Base-by-base conservation (phyloP, 1,140 invertebrate species). In the Microplitis mediator region DNA sequence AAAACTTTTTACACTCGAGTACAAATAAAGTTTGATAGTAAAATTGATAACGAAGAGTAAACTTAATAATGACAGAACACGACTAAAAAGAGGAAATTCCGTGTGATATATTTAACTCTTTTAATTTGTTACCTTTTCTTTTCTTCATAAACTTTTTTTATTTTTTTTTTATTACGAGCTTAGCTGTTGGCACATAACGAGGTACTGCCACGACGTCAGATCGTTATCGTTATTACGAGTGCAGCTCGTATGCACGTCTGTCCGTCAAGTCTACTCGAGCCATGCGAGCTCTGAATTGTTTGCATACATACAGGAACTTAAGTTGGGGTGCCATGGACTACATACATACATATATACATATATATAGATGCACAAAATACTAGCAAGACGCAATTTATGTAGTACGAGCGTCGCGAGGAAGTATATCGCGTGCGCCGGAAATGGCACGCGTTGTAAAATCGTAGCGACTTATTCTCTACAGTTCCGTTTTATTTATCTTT, bases 161-260 rank as follows among this genome's bases (percentile, higher is more conserved):
- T 23, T 23, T 23, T 36, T 36, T 11, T 31, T 50, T 70, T 60
- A 50, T 63, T 63, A 51, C 69, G 69, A 58, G 23, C 23, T 23
- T 23, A 60, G 62, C 52, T 72, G 64, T 74, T 74, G 71, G 58
- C 72, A 62, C 52, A 73, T 76, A 78, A 78, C 74, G 67, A 79
- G 73, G 72, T 62, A 36, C 75, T 72, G 73, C 71, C 56, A 75
- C 70, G 64, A 54, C 69, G 65, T 65, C 63, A 69, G 77, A 81
- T 81, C 76, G 77, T 81, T 79, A 81, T 81, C 80, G 73, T 80
- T 77, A 75, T 80, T 81, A 80, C 78, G 76, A 80, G 78, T 80
- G 79, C 61, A 68, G 51, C 58, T 76, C 71, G 52, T 50, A 69
- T 61, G 68, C 60, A 39, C 31, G 73, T 75, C 66, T 75, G 69